Evolutionary conservation across 2,797 vertebrate genomes (phyloP), one percentile per base, ranked within the genome.

Genomic region (Pogonophryne albipinna): DNA sequence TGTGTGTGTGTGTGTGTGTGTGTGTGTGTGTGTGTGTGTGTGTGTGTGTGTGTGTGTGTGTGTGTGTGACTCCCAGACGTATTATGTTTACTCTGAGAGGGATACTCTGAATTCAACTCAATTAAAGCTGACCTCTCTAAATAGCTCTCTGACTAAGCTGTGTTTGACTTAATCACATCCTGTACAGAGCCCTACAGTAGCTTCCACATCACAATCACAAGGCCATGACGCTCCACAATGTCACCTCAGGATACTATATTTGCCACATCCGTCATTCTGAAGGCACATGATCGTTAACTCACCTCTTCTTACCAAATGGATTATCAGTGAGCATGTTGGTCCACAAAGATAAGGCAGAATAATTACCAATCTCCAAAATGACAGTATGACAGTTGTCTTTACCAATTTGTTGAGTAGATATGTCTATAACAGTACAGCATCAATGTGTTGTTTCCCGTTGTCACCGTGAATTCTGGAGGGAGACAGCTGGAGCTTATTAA

Each of bases 401-500:
- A 58, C 27, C 27, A 27, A 27, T 42, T 53, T 51, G 14, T n/a
- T 27, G 34, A 61, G 10, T 68, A 1, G 51, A 23, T 46, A 57
- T 49, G 34, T 55, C 16, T 58, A 27, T 62, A 46, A 38, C 66
- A 58, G n/a, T 17, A 16, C n/a, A 78, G 46, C 38, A 74, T 55
- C 20, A 51, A 16, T 76, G 60, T 57, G 56, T 61, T 66, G 59
- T 76, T 80, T 76, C 38, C 34, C 52, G 44, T 3, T 73, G 60
- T 84, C 85, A 90, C 69, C 41, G 52, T 61, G 55, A 64, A 73
- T 91, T 82, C 74, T 11, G 51, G 71, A 61, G 34, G 34, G 34
- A 53, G 90, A 92, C 94, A 94, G 91, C 92, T 93, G 92, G 56
- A 61, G 78, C 19, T 69, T 93, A 95, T 91, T 89, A 80, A 87